Evolutionary conservation across 2,113 vertebrate genomes (phyloP), one percentile per base, ranked within the genome.

Genomic region (Ornithorhynchus anatinus): DNA sequence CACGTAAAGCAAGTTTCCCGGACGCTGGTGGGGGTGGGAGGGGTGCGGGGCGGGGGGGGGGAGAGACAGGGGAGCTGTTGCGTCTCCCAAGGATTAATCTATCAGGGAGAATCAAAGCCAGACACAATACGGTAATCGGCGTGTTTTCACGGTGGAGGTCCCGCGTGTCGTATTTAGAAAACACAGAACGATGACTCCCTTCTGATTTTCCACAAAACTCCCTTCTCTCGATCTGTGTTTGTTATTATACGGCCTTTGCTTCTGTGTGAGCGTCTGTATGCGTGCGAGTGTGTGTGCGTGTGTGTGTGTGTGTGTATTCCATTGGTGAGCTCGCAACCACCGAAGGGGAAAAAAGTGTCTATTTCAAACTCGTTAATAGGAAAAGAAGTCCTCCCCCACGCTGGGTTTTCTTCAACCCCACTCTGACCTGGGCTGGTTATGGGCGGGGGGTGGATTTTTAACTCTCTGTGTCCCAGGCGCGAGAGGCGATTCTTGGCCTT

Each of bases 41-140:
- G 50, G n/a, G n/a, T n/a, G n/a, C n/a, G n/a, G 3, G 8, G 29
- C 6, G 37, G 43, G 22, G 4, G 3, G 0, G 84, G 86, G 69
- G 60, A 76, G 90, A 89, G 91, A 94, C 93, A 92, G 93, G 90
- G 89, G 84, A 78, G 86, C 94, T 88, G 90, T 92, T 94, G 93
- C n/a, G n/a, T 95, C 90, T 90, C 72, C 86, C 2, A 23, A 79
- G 92, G 90, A 84, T 77, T 75, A 74, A 92, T 93, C 94, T 92
- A 92, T 90, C 90, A 82, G 61, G 72, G 84, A 91, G 88, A 89
- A 89, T 89, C 91, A 94, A 94, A 95, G 88, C 95, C 92, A 84
- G 93, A 93, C 86, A 96, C 94, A 95, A 95, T 93, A 94, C 91
- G 90, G 93, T 93, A 94, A 94, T 93, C 94, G 88, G 93, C 91